These are phyloP conservation scores for Heteractis magnifica DNA, from an alignment of 92 coral and sea anemone species.

Conservation along the genomic window DNA sequence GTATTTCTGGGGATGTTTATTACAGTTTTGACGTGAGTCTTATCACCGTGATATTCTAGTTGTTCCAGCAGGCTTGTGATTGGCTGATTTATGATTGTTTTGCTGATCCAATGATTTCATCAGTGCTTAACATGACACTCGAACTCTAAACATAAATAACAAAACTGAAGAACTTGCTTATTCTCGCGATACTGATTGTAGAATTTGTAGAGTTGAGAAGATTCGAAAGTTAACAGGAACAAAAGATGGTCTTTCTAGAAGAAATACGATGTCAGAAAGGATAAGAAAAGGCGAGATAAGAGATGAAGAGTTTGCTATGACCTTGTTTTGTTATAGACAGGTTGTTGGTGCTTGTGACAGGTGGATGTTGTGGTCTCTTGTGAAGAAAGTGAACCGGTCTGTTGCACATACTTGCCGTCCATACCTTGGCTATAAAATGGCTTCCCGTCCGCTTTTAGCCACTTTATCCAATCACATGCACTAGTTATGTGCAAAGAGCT, in stretches of 20 bases:
- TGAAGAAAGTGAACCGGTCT: neutral
- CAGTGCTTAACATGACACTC: slow-evolving; percentile 27
- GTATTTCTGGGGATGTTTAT: neutral
- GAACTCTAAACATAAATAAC: slow-evolving; percentile 14
- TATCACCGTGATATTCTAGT: slow-evolving; percentile 9
- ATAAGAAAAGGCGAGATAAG: neutral
- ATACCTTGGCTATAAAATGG: neutral
- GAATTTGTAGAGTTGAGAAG: neutral
- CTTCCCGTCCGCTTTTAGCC: neutral
- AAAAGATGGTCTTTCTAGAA: neutral
- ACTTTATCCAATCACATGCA: neutral
- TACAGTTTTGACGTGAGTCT: neutral
- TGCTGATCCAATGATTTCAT: slow-evolving; percentile 43
- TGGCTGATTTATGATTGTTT: slow-evolving; percentile 18
- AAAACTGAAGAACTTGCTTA: neutral
- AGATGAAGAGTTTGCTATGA: neutral
- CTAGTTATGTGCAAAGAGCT: too few relatives aligned
- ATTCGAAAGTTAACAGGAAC: neutral
- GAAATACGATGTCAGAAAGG: neutral
- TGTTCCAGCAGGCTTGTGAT: neutral
- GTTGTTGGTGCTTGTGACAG: slow-evolving; percentile 1
- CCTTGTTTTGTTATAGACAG: slow-evolving; percentile 17
- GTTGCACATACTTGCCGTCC: neutral
- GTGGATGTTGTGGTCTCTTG: slow-evolving; percentile 18
- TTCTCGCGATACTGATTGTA: neutral